Conservation (phyloP, 2,888 invertebrate species). For the Tetanocera ferruginea region DNA sequence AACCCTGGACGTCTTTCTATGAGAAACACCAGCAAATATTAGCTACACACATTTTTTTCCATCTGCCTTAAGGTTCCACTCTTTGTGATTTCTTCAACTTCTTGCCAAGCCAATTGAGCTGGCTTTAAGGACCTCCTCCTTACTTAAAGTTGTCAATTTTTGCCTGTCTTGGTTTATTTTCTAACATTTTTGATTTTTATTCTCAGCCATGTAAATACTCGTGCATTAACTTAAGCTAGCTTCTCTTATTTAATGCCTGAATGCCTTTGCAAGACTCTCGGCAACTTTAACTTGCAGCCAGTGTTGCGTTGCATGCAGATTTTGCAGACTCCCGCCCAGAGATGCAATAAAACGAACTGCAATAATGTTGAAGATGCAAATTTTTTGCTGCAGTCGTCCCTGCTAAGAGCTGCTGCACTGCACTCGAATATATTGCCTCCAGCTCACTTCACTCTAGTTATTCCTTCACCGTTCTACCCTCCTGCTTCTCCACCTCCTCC, state of each 20-base stretch:
- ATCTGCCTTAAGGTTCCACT: too few relatives aligned
- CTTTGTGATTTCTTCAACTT: too few relatives aligned
- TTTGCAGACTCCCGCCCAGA: constrained; percentile 3
- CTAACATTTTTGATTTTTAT: too few relatives aligned
- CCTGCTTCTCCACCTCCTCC: too few relatives aligned
- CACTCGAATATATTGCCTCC: neutral
- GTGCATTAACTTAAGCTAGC: neutral
- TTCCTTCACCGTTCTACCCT: neutral
- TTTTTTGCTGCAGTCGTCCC: neutral
- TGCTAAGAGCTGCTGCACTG: neutral
- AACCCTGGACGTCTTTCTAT: too few relatives aligned
- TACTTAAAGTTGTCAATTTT: too few relatives aligned
- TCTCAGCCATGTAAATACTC: neutral
- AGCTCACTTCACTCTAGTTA: neutral
- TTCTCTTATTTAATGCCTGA: neutral
- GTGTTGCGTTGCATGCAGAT: neutral
- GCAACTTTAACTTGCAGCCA: neutral
- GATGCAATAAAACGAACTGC: neutral
- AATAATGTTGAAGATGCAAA: neutral
- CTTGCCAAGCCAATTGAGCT: too few relatives aligned
- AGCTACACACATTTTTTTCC: too few relatives aligned
- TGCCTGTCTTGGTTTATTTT: too few relatives aligned
- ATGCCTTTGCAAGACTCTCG: neutral
- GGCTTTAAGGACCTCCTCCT: too few relatives aligned
- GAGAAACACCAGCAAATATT: too few relatives aligned